A percentile compares a stretch with the other conserved stretches of the same genome.
Conservation (phyloP, 2,888 invertebrate species). For the Xanthorhoe designata region DNA sequence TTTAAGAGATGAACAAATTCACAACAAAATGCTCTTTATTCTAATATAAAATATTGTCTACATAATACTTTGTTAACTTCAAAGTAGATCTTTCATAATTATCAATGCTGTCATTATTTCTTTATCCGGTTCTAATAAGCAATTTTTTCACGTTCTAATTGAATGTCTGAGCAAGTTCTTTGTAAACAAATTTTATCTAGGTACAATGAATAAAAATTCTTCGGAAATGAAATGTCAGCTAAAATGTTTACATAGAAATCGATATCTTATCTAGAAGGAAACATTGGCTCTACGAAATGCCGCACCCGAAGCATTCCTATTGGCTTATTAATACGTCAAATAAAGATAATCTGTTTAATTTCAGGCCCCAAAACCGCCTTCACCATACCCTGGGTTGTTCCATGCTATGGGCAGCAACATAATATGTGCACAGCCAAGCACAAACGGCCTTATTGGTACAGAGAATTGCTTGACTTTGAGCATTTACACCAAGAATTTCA, state of each 20-base stretch:
- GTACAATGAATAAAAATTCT: not conserved
- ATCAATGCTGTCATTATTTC: not conserved
- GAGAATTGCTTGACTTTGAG: constrained; percentile 74
- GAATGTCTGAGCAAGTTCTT: not conserved
- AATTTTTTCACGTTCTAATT: not conserved
- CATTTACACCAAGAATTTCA: constrained; percentile 64
- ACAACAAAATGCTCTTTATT: not conserved
- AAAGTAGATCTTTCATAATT: not conserved
- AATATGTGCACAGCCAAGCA: constrained; percentile 68
- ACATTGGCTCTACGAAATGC: constrained; percentile 7
- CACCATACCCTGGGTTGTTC: constrained; percentile 48
- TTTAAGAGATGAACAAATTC: not conserved
- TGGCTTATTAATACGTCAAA: not conserved
- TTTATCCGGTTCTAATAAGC: not conserved
- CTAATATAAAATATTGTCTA: not conserved
- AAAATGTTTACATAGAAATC: constrained; percentile 10
- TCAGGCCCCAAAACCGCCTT: constrained; percentile 52
- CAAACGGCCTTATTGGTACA: constrained; percentile 64
- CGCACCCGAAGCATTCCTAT: constrained; percentile 27
- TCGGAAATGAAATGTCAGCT: not conserved
- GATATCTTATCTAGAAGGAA: constrained; percentile 30
- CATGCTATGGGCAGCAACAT: constrained; percentile 58
- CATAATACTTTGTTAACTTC: not conserved
- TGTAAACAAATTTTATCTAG: not conserved
- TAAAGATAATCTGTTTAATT: constrained; percentile 34